These are phyloP conservation scores for Halcyon senegalensis DNA, from an alignment of 2,113 vertebrate genomes.

Conservation along the genomic window DNA sequence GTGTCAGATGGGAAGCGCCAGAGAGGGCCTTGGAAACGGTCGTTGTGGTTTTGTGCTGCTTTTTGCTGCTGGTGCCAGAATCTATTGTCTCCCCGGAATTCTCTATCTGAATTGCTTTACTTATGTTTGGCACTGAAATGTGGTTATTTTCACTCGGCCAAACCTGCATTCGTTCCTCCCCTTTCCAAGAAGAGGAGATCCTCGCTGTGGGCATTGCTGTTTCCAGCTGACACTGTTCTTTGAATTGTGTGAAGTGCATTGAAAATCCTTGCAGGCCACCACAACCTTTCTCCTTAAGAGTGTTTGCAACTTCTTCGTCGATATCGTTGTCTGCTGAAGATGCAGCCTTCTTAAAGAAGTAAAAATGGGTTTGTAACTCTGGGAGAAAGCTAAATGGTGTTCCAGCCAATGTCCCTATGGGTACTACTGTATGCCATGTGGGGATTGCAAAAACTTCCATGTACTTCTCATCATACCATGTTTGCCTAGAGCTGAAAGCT, in stretches of 20 bases:
- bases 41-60: neutral
- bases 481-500: neutral
- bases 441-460: neutral
- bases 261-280: neutral
- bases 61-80: conserved; percentile 3
- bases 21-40: neutral
- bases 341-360: neutral
- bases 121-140: neutral
- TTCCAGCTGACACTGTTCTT: neutral
- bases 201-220: neutral
- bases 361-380: neutral
- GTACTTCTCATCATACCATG: neutral
- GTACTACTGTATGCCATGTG: neutral
- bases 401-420: neutral
- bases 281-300: neutral
- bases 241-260: neutral
- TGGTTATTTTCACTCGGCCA: neutral
- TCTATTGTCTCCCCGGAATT: neutral
- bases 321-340: neutral
- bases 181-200: neutral
- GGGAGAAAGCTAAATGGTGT: neutral
- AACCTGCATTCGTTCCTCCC: neutral
- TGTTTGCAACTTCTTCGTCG: neutral
- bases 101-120: neutral
- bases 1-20: neutral